phyloP scores from a whole-genome alignment of 2,113 vertebrate species.

The Cephalophus harveyi region DNA sequence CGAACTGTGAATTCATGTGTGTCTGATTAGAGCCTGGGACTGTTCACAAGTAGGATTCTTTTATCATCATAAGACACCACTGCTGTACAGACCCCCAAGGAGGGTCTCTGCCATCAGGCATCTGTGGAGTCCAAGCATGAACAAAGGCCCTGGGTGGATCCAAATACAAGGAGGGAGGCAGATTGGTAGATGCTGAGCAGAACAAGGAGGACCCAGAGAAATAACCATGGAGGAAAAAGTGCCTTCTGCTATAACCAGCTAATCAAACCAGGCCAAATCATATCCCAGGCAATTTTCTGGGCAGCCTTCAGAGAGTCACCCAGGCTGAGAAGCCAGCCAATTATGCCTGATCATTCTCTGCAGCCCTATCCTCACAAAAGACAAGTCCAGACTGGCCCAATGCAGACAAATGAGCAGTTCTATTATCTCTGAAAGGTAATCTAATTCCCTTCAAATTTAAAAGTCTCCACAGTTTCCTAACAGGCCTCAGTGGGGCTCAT shows the following conservation, averaged over 20 bases:
- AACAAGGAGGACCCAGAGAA: background rate
- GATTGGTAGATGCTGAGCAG: too few species aligned
- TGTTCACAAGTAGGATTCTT: background rate
- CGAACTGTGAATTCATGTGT: background rate
- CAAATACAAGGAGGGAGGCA: background rate
- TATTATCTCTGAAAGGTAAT: constrained; percentile 62
- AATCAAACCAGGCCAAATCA: constrained; percentile 1
- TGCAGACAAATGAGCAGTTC: constrained; percentile 51
- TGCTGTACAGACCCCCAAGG: accelerated
- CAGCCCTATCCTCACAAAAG: constrained; percentile 38
- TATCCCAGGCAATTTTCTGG: constrained; percentile 20
- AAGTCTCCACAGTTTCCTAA: constrained; percentile 57
- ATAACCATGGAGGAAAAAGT: background rate
- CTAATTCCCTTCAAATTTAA: constrained; percentile 66
- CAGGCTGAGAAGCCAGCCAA: constrained; percentile 34
- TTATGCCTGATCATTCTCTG: constrained; percentile 43
- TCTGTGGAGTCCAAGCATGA: background rate
- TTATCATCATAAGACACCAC: background rate
- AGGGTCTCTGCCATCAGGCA: background rate
- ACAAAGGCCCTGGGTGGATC: background rate
- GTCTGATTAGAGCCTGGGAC: background rate
- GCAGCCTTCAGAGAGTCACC: constrained; percentile 38
- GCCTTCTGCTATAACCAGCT: background rate
- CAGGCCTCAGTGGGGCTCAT: constrained; percentile 39
- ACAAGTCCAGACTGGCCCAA: constrained; percentile 33